phyloP scores from a whole-genome alignment of 2,113 vertebrate species.

The Neodon shergylaensis region DNA sequence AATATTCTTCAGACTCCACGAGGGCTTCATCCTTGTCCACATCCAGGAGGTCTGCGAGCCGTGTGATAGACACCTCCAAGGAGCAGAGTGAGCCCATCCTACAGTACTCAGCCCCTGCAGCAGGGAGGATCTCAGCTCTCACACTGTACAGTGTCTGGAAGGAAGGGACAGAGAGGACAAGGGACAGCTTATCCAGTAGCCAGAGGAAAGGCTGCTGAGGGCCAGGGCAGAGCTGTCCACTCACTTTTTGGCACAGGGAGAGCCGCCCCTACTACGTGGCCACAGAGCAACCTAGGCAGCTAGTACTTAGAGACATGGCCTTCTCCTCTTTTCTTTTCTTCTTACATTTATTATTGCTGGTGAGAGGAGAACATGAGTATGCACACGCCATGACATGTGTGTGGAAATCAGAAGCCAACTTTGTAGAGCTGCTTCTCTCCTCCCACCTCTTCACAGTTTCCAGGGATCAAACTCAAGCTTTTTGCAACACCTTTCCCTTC shows the following conservation, averaged over 20 bases:
- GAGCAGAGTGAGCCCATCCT: slow-evolving; percentile 93
- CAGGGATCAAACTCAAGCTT: too few species aligned
- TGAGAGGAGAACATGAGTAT: neutral
- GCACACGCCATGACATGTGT: neutral
- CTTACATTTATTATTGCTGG: neutral
- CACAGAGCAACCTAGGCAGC: neutral
- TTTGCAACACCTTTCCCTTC: neutral
- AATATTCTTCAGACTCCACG: slow-evolving; percentile 88
- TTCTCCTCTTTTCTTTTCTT: neutral
- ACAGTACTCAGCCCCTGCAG: slow-evolving; percentile 89
- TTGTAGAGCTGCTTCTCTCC: neutral
- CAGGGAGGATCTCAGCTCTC: slow-evolving; percentile 91
- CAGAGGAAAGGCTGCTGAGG: too few species aligned
- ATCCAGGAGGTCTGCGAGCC: slow-evolving; percentile 90
- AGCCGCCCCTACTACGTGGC: neutral
- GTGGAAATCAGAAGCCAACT: neutral
- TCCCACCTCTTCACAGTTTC: neutral
- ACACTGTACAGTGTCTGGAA: slow-evolving; percentile 93
- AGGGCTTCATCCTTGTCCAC: slow-evolving; percentile 91
- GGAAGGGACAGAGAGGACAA: slow-evolving; percentile 48
- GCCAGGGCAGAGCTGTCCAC: neutral
- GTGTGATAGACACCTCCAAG: slow-evolving; percentile 93
- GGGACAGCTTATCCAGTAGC: neutral
- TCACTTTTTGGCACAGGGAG: fast-evolving
- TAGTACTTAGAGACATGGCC: neutral